These are phyloP conservation scores for Apogon talboti DNA, from an alignment of 2,797 vertebrate species.

Conservation along the genomic window DNA sequence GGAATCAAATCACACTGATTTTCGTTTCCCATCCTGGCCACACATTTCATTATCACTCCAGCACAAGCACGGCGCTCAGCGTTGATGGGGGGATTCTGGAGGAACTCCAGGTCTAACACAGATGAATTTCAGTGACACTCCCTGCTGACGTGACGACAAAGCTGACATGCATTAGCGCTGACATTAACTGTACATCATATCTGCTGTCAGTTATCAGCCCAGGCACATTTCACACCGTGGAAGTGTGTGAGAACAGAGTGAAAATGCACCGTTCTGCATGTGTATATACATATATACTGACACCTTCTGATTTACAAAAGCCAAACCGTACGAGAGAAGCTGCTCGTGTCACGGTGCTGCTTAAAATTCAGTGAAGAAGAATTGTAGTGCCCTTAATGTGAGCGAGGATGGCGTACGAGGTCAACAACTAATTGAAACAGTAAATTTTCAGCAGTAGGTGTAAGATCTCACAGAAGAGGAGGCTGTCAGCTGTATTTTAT, in stretches of 20 bases:
- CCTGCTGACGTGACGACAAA: conserved; percentile 25
- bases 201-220: conserved; percentile 19
- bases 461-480: conserved; percentile 14
- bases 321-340: background rate
- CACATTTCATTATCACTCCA: background rate
- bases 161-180: conserved; percentile 11
- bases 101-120: conserved; percentile 12
- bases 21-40: background rate
- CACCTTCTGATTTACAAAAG: background rate
- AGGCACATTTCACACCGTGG: background rate
- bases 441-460: conserved; percentile 44
- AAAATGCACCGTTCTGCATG: background rate
- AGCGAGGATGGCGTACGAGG: conserved; percentile 26
- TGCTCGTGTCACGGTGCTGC: conserved; percentile 1
- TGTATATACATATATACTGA: background rate
- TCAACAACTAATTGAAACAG: conserved; percentile 58
- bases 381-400: conserved; percentile 21
- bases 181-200: conserved; percentile 9
- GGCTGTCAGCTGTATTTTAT: conserved; percentile 18
- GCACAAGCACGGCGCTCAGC: background rate
- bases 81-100: background rate
- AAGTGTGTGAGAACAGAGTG: background rate
- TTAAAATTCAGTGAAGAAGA: conserved; percentile 27
- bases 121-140: conserved; percentile 13
- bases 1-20: background rate